Percentiles rank a stretch among this genome's conserved stretches.
These are phyloP conservation scores for Aphelenchoides avenae DNA, from an alignment of 1,140 invertebrate genomes.

Conservation along the genomic window DNA sequence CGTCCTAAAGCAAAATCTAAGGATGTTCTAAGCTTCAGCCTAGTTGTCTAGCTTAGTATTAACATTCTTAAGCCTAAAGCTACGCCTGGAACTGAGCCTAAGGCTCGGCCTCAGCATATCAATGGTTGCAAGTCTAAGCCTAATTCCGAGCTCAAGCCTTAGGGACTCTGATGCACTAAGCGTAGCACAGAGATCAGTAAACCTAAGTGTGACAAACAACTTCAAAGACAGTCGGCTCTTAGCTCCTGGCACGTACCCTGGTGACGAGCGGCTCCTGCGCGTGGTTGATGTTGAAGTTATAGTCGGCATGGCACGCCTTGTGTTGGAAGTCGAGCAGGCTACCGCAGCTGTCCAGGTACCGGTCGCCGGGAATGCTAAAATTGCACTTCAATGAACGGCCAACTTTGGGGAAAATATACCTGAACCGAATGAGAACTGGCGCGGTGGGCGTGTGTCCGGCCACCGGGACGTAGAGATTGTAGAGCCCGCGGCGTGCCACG, in stretches of 20 bases:
- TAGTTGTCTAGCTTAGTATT: too few relatives aligned
- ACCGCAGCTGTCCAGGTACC: conserved; percentile 42
- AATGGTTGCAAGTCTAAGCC: too few relatives aligned
- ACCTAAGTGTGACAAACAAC: not conserved
- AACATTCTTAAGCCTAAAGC: too few relatives aligned
- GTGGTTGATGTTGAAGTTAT: not conserved
- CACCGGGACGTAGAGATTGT: conserved; percentile 54
- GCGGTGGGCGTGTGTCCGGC: conserved; percentile 49
- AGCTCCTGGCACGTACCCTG: conserved; percentile 13
- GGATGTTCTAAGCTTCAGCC: too few relatives aligned
- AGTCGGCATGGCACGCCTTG: conserved; percentile 28
- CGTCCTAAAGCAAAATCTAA: too few relatives aligned
- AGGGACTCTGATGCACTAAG: too few relatives aligned
- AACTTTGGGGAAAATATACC: conserved; percentile 24
- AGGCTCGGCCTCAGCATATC: too few relatives aligned
- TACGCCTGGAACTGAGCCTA: too few relatives aligned
- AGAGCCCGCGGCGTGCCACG: conserved; percentile 40
- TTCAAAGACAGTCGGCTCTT: conserved; percentile 13
- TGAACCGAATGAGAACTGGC: conserved; percentile 42
- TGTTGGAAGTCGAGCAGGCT: conserved; percentile 28
- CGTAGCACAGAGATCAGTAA: conserved; percentile 3
- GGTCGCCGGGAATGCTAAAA: conserved; percentile 32
- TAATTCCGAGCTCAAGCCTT: too few relatives aligned
- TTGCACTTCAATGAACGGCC: not conserved
- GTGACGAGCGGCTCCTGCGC: conserved; percentile 8